Base-by-base conservation (phyloP, 2,113 vertebrate genomes). In the Fulica atra region DNA sequence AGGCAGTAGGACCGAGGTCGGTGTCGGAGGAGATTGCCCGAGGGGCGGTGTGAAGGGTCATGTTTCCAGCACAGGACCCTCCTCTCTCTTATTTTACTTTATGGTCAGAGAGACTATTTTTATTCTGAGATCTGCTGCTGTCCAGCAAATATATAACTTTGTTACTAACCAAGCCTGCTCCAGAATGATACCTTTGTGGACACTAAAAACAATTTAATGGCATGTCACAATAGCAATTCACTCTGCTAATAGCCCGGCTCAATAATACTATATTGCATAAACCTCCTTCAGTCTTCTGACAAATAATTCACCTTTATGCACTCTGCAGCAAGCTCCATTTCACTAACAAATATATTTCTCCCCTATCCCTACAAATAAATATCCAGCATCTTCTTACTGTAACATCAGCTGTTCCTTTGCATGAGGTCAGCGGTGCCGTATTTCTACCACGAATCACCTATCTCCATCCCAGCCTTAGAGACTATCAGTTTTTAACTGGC, bases 151-250 rank as follows among this genome's bases (percentile, higher is more conserved):
- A 98, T 98, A 98, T 96, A 98, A 98, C 98, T 97, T 98, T 97
- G 97, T 98, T 98, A 97, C 97, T 97, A 98, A 98, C 98, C 98
- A 96, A 97, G 97, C 97, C 97, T 97, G 97, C 97, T 97, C 85
- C 95, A 96, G 97, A 98, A 98, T 98, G 98, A 98, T 98, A 98
- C 98, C 98, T 98, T 97, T 98, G 98, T 98, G 98, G 97, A 98
- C 98, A 98, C 97, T 98, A 98, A 98, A 98, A 98, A 98, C 98
- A 98, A 98, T 98, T 98, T 98, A 98, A 98, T 98, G 98, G 97
- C 96, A 97, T 98, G 98, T 98, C 98, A 98, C 98, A 98, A 98
- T 97, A 98, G 98, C 98, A 98, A 98, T 98, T 98, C 98, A 97
- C 98, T 98, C 97, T 98, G 97, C 98, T 98, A 98, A 98, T 98